Evolutionary conservation across 2,797 vertebrate species (phyloP).

Genomic region (Nyctalus aviator): DNA sequence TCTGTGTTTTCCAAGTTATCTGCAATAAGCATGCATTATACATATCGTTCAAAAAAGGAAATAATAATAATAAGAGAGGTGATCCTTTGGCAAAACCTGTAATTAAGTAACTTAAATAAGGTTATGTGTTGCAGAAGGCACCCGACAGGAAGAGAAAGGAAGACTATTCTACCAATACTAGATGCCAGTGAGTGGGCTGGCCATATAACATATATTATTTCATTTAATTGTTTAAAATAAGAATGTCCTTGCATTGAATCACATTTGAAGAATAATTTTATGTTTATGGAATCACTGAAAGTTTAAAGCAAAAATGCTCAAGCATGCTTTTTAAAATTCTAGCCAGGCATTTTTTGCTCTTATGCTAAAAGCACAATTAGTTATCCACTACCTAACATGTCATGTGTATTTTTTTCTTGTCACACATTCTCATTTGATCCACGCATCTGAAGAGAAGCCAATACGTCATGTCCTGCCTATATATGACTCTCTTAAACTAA

Average conservation of each 20-base stretch:
- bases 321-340: background rate
- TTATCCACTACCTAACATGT: constrained; percentile 34
- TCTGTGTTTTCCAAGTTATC: constrained; percentile 21
- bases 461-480: background rate
- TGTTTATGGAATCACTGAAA: background rate
- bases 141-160: background rate
- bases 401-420: constrained; percentile 25
- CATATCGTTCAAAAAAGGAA: background rate
- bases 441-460: constrained; percentile 29
- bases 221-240: background rate
- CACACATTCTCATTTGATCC: constrained; percentile 50
- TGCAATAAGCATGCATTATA: background rate
- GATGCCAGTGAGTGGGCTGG: background rate
- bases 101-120: constrained; percentile 31
- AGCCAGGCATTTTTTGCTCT: background rate
- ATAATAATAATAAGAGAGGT: constrained; percentile 16
- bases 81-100: constrained; percentile 26
- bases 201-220: background rate
- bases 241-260: background rate
- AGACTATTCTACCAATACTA: background rate
- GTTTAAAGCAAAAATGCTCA: constrained; percentile 45
- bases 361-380: constrained; percentile 38
- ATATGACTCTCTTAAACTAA: constrained; percentile 47
- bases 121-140: background rate
- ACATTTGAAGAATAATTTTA: constrained; percentile 54